phyloP scores from a whole-genome alignment of 2,113 vertebrate species.

The Hippocampus comes region DNA sequence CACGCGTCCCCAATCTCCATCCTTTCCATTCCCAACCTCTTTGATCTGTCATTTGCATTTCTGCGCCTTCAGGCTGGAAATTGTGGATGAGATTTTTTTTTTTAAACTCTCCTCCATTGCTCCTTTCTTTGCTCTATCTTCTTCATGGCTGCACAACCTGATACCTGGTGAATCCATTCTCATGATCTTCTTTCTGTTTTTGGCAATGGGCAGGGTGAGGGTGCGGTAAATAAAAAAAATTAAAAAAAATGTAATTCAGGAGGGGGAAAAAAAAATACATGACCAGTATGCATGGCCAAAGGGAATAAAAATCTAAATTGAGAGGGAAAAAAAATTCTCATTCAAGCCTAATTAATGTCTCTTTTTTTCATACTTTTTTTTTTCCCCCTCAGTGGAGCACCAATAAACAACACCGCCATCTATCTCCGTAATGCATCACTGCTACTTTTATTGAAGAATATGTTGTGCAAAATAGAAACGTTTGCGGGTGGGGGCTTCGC shows the following conservation, averaged over 20 bases:
- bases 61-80: constrained; percentile 71
- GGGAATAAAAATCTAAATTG: too few species aligned
- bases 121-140: constrained; percentile 65
- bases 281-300: too few species aligned
- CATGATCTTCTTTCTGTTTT: constrained; percentile 55
- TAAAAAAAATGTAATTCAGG: too few species aligned
- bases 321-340: too few species aligned
- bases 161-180: constrained; percentile 61
- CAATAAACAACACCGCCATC: too few species aligned
- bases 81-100: constrained; percentile 75
- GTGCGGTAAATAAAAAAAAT: too few species aligned
- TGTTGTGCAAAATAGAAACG: neutral
- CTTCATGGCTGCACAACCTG: constrained; percentile 63
- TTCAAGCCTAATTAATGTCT: too few species aligned
- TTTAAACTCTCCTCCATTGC: constrained; percentile 33
- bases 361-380: too few species aligned
- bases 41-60: constrained; percentile 82
- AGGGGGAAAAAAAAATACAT: too few species aligned
- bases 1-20: constrained; percentile 55
- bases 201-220: constrained; percentile 1
- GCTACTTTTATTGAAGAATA: neutral
- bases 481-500: neutral
- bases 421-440: too few species aligned
- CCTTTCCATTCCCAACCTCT: constrained; percentile 72
- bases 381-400: too few species aligned